Evolutionary conservation across 2,113 vertebrate species (phyloP), one percentile per base, ranked within the genome.

Genomic region (Leptobrachium ailaonicum): DNA sequence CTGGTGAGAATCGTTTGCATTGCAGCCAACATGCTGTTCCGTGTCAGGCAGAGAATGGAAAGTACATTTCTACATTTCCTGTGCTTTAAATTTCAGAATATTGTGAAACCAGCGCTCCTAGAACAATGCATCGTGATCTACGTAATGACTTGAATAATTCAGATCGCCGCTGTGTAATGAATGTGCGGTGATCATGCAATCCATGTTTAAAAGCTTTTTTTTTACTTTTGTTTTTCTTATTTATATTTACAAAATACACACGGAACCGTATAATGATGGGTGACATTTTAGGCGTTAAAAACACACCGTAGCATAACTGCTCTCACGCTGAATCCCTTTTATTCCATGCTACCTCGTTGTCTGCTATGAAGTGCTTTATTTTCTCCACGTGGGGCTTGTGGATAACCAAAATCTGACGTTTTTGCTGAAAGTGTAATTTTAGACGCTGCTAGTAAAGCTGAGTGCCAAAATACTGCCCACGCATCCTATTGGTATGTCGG

Each of bases 321-420:
- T 64, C 20, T 64, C 42, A 6, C 3, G 6, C 66, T 62, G 50
- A 77, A 69, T 41, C 42, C 20, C 10, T 41, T 45, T 63, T 78
- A 72, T 72, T 20, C 70, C 70, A 11, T 41, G 8, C 41, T 40
- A 4, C 47, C 20, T 41, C 41, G 70, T 6, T 11, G 47, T 20
- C 70, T 32, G 20, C 47, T 72, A 72, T 72, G 54, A 79, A 72
- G 69, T 64, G n/a, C 67, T 79, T 79, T 41, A 79, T 71, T 72
- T 54, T 64, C 68, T 53, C 69, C 7, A 53, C 14, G 69, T 79
- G 63, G 47, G 45, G 41, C 45, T 71, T 50, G 43, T 12, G 42
- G 64, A 72, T 43, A 42, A 58, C 3, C 0, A 72, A 53, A 72
- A 54, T 12, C 11, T 60, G 56, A 60, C 56, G 13, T 60, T 1